A percentile compares a stretch with the other conserved stretches of the same genome.
Conservation (phyloP, 2,888 invertebrate species). For the Mythimna albipuncta region DNA sequence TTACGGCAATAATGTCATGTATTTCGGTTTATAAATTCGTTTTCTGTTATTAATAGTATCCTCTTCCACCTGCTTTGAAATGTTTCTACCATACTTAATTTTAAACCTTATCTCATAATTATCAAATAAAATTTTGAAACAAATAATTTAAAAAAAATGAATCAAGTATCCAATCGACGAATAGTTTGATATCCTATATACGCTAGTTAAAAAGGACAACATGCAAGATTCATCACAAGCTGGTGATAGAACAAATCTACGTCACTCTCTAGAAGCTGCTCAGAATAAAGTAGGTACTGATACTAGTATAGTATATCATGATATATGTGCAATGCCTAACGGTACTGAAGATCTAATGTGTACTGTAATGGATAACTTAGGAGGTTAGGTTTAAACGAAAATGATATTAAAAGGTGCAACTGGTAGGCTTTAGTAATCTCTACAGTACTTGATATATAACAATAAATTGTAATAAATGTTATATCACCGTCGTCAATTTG, state of each 20-base stretch:
- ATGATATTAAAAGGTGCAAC: constrained; percentile 34
- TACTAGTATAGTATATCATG: constrained; percentile 66
- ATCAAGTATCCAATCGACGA: constrained; percentile 5
- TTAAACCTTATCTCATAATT: too few relatives aligned
- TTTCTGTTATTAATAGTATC: too few relatives aligned
- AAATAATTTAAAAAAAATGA: too few relatives aligned
- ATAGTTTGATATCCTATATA: constrained; percentile 30
- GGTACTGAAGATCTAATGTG: constrained; percentile 67
- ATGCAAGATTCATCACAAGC: constrained; percentile 48
- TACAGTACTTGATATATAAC: background rate
- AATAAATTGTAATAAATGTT: background rate
- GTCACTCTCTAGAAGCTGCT: constrained; percentile 62
- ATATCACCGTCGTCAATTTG: background rate
- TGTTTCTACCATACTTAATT: too few relatives aligned
- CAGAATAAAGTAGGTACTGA: constrained; percentile 57
- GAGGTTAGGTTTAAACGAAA: constrained; percentile 41
- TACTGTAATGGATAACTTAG: constrained; percentile 63
- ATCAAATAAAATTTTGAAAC: too few relatives aligned
- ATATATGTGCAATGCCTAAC: constrained; percentile 67
- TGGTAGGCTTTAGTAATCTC: background rate
- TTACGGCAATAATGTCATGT: too few relatives aligned
- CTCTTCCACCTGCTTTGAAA: too few relatives aligned
- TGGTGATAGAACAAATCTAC: constrained; percentile 46
- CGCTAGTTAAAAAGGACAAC: constrained; percentile 32
- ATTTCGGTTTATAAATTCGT: too few relatives aligned